Evolutionary conservation across 2,113 vertebrate genomes (phyloP).

Genomic region (Prionailurus bengalensis): DNA sequence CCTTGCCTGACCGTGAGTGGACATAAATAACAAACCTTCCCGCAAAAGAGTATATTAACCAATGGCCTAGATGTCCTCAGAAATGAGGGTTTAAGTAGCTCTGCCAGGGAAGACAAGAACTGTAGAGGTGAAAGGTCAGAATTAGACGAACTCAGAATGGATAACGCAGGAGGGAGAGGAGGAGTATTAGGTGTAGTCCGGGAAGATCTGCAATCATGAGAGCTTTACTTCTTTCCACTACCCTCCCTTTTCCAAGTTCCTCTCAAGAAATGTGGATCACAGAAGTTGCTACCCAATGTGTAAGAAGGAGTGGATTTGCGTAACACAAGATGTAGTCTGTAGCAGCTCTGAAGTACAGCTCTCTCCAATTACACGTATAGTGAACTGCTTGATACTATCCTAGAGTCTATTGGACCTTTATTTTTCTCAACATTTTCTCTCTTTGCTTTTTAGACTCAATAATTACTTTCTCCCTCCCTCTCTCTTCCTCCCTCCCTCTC

Average conservation of each 20-base stretch:
- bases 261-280: neutral
- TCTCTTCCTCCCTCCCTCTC: neutral
- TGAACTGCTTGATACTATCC: neutral
- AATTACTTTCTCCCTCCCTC: neutral
- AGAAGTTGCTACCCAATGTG: neutral
- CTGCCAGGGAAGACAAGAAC: neutral
- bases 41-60: neutral
- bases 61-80: neutral
- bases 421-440: neutral
- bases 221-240: neutral
- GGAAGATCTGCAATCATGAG: neutral
- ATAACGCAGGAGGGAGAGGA: neutral
- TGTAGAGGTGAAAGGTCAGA: neutral
- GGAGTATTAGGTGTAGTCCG: neutral
- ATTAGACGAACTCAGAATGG: neutral
- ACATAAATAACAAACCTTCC: neutral
- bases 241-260: neutral
- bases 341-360: neutral
- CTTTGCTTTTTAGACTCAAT: neutral
- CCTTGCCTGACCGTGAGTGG: neutral
- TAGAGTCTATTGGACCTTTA: neutral
- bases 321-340: neutral
- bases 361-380: neutral
- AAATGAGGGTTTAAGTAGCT: neutral
- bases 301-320: neutral